Conservation (phyloP, 2,113 vertebrate genomes). For the Brachypodius melanocephalos region DNA sequence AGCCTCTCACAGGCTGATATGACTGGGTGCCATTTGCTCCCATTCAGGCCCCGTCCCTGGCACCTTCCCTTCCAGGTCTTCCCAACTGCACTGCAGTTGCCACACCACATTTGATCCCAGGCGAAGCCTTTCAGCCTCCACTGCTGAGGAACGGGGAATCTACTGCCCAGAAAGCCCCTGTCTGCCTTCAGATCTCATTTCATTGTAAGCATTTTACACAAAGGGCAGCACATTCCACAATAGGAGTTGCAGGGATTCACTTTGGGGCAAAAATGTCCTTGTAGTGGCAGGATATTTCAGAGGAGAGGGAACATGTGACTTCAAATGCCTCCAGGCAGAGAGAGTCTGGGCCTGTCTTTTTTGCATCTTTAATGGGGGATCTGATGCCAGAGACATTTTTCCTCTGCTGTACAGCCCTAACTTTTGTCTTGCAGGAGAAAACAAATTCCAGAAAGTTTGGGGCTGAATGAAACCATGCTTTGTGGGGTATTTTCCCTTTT, state of each 20-base stretch:
- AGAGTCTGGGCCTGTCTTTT: neutral
- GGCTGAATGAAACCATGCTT: neutral
- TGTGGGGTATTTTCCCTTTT: neutral
- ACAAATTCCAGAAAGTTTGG: neutral
- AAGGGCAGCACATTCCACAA: accelerated
- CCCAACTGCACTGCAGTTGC: neutral
- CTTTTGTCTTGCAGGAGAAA: neutral
- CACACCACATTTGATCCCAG: neutral
- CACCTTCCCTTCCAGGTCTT: neutral
- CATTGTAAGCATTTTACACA: neutral
- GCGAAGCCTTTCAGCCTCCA: neutral
- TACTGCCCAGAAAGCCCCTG: neutral
- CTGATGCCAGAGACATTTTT: neutral
- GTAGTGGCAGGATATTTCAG: neutral
- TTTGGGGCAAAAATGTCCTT: neutral
- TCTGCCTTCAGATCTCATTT: neutral
- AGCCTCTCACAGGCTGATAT: neutral
- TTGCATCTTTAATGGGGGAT: accelerated
- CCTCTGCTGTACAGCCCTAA: neutral
- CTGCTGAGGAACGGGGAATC: neutral
- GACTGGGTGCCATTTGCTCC: neutral
- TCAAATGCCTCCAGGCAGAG: neutral
- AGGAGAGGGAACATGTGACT: accelerated
- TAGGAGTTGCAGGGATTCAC: neutral
- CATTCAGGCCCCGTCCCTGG: neutral